phyloP scores from a whole-genome alignment of 1,140 invertebrate species.

The Drosophila neocordata region DNA sequence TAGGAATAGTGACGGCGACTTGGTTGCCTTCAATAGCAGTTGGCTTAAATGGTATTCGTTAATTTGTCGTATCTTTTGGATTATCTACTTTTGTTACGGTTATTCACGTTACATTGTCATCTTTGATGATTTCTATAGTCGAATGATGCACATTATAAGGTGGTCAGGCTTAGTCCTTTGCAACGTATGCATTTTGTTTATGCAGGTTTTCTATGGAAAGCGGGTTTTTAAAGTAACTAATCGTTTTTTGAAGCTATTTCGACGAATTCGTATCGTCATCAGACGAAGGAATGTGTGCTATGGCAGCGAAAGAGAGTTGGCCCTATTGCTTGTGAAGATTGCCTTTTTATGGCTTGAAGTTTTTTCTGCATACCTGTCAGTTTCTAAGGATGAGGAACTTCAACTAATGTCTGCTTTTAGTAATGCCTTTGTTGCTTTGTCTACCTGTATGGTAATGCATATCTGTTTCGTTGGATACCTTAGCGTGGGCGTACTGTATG shows the following conservation, averaged over 20 bases:
- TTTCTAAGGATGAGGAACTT: not conserved
- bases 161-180: conserved; percentile 18
- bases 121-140: not conserved
- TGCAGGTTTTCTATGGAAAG: conserved; percentile 38
- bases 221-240: conserved; percentile 31
- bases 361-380: not conserved
- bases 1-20: not conserved
- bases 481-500: conserved; percentile 50
- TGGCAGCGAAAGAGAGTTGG: conserved; percentile 36
- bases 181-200: conserved; percentile 32
- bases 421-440: conserved; percentile 4
- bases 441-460: conserved; percentile 29
- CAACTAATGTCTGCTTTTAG: not conserved
- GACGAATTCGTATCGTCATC: conserved; percentile 2
- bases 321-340: conserved; percentile 26
- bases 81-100: not conserved
- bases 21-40: conserved; percentile 16
- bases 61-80: conserved; percentile 1
- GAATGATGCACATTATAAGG: not conserved
- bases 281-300: not conserved
- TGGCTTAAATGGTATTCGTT: conserved; percentile 38
- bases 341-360: conserved; percentile 24
- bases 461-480: conserved; percentile 53
- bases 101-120: not conserved
- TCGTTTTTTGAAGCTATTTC: conserved; percentile 35